Base-by-base conservation (phyloP, 2,888 invertebrate genomes). In the Eretmocerus hayati region DNA sequence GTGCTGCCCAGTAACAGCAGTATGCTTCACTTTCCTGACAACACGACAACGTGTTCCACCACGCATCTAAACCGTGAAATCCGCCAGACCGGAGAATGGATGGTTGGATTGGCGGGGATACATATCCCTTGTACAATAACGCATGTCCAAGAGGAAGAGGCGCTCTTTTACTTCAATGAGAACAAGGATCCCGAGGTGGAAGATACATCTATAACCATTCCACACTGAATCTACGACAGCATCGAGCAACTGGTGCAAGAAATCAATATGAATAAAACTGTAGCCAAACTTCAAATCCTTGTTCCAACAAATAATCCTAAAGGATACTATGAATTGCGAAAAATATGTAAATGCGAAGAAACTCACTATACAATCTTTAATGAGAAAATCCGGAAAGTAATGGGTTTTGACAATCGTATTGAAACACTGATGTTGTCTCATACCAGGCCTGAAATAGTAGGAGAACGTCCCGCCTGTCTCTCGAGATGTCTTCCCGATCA, bases 1-100 rank as follows among this genome's bases (percentile, higher is more conserved):
- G 58, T 57, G 5, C 35, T 60, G 2, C 46, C 57, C 3, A 55
- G 55, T 21, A 59, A 62, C 45, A 59, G 59, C 36, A 59, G 58
- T 15, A 53, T 59, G 53, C 5, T 33, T 3, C 58, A 56, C 40
- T 62, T 56, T 53, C 55, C 56, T 1, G 45, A 58, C 23, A 64
- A 64, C 41, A 60, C 55, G 16, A 56, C 60, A 4, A 30, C 26
- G 5, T 41, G 23, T 18, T 49, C 32, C 18, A 40, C 39, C 0
- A 44, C 49, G 5, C 44, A 49, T 11, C 9, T 44, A 8, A 8
- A 15, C 2, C 33, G 41, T 3, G 40, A 44, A 13, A 40, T 49
- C 2, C 22, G 31, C 26, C 18, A 44, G 15, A 21, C 8, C 3
- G 40, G 44, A 8, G 19, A 43, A 3, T 43, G 43, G 48, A 8